Evolutionary conservation across 2,888 invertebrate genomes (phyloP), one percentile per base, ranked within the genome.

Genomic region (Pyrrhosoma nymphula): DNA sequence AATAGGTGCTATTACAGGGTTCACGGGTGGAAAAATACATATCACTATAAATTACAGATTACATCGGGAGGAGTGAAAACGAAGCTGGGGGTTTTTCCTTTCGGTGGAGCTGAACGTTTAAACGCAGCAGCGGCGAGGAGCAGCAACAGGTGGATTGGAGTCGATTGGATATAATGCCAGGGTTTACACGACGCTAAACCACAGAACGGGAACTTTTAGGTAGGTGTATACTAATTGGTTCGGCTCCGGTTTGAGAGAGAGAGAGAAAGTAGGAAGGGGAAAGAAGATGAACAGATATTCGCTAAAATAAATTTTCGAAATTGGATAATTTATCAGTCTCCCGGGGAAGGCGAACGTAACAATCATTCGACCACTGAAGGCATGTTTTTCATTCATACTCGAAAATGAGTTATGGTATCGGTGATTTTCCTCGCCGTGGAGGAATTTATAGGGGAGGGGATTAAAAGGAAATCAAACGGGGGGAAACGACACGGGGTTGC

Each of bases 401-500:
- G 82, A 82, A 82, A 82, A 82, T 35, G 82, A 82, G 35, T 82
- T 82, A 82, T 82, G 82, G 16, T 69, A 82, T 35, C 30, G 35
- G 30, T 16, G 35, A 82, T 82, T 82, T 82, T 82, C 35, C 16
- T 18, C 82, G 1, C 82, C 82, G 30, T 16, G 82, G n/a, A 35
- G 82, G 82, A 82, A 82, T 82, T 35, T 35, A 35, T 82, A n/a
- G 82, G n/a, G n/a, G 14, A 18, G 82, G 16, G 82, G 82, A 82
- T 35, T 82, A 82, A 82, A 82, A 82, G 35, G 35, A 35, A 35
- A 35, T 82, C 82, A n/a, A 69, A 69, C 4, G 35, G 35, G 30
- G 12, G 30, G 14, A 30, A 82, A 12, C 0, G 14, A 82, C 12
- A 82, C 60, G 0, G 82, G 14, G 82, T 8, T 82, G 82, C 30